Evolutionary conservation across 2,113 vertebrate species (phyloP).

Genomic region (Nothocercus julius): DNA sequence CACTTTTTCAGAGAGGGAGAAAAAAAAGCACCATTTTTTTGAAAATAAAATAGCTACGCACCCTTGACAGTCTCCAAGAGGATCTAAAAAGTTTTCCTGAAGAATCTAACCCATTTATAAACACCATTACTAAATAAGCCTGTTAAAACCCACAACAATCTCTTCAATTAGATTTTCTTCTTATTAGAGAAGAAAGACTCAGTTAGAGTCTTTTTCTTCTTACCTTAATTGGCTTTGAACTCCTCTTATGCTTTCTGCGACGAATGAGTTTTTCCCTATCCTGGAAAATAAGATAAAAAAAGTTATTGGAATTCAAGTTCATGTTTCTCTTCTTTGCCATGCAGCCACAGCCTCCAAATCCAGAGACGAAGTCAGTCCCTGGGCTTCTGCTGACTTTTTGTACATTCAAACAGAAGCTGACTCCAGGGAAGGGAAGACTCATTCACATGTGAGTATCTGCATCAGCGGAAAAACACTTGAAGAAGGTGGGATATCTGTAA

Average conservation of each 20-base stretch:
- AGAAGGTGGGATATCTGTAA: background rate
- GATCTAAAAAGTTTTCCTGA: constrained; percentile 8
- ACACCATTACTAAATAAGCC: background rate
- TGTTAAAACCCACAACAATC: background rate
- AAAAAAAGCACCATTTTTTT: background rate
- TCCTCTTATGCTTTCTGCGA: constrained; percentile 96
- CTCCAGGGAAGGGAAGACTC: background rate
- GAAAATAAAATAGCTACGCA: background rate
- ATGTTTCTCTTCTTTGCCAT: background rate
- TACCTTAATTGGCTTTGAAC: constrained; percentile 95
- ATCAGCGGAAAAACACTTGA: background rate
- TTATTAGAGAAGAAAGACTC: too few relatives aligned
- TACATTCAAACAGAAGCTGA: background rate
- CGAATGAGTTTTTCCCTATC: constrained; percentile 95
- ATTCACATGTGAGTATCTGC: background rate
- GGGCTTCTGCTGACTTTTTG: background rate
- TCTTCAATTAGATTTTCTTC: constrained; percentile 4
- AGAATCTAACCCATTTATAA: constrained; percentile 2
- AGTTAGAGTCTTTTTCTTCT: background rate
- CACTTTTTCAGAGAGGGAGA: background rate
- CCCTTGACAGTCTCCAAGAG: constrained; percentile 6
- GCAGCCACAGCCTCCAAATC: background rate
- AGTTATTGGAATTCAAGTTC: background rate
- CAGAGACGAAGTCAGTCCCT: background rate
- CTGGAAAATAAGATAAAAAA: constrained; percentile 75